Percentiles rank a stretch among this genome's conserved stretches.
Conservation (phyloP, 2,888 invertebrate genomes). For the Euzophera pinguis region DNA sequence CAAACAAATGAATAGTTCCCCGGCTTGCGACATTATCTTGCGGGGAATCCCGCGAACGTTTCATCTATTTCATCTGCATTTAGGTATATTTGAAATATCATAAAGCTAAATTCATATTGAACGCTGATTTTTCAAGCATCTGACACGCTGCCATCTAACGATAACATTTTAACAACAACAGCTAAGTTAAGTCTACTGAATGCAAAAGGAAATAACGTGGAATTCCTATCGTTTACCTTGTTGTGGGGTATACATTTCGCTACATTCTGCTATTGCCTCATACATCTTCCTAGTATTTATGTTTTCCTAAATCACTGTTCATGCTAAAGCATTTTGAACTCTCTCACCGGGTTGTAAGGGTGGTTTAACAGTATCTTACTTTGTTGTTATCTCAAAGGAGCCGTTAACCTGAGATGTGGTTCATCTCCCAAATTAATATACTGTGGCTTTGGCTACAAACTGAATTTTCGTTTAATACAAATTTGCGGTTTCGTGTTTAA, state of each 20-base stretch:
- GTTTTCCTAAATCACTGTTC: constrained; percentile 1
- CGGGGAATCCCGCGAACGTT: not conserved
- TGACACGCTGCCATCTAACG: too few species aligned
- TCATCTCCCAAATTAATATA: constrained; percentile 9
- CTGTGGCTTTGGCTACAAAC: constrained; percentile 4
- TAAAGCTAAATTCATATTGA: too few species aligned
- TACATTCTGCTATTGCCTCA: not conserved
- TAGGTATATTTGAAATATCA: not conserved
- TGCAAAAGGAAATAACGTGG: not conserved
- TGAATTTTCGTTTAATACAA: constrained; percentile 4
- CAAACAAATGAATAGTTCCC: not conserved
- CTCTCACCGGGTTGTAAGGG: not conserved
- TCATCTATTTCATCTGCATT: not conserved
- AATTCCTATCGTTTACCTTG: not conserved
- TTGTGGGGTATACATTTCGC: not conserved
- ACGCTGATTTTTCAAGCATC: too few species aligned
- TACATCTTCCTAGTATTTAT: not conserved
- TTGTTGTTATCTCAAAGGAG: constrained; percentile 1
- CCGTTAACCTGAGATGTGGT: constrained; percentile 11
- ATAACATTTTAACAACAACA: not conserved
- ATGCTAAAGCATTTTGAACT: not conserved
- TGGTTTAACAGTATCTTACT: not conserved
- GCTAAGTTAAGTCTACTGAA: not conserved
- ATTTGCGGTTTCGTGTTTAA: not conserved
- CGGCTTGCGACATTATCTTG: not conserved